Conservation (phyloP, 2,113 vertebrate genomes). For the Tinamus guttatus region DNA sequence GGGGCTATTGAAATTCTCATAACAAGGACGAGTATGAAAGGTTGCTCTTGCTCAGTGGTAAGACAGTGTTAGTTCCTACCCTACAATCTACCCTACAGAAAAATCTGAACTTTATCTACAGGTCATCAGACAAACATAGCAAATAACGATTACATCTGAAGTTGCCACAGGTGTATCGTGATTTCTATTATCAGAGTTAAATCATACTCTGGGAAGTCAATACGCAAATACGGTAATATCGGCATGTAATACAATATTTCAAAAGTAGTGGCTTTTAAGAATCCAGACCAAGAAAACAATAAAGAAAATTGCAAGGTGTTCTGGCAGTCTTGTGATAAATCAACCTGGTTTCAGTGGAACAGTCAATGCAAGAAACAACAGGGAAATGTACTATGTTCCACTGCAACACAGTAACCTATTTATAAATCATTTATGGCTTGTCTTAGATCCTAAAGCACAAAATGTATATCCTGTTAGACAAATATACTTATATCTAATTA, state of each 20-base stretch:
- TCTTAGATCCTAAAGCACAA: not conserved
- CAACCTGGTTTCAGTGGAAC: not conserved
- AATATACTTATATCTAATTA: not conserved
- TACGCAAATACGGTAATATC: not conserved
- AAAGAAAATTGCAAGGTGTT: not conserved
- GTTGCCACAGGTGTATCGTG: not conserved
- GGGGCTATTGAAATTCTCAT: slow-evolving; percentile 61
- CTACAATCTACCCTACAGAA: not conserved
- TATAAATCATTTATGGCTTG: not conserved
- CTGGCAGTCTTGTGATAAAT: not conserved
- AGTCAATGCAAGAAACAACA: accelerated
- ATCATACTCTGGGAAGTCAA: not conserved
- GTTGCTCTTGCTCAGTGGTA: slow-evolving; percentile 54
- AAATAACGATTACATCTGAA: slow-evolving; percentile 57
- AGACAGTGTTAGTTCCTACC: slow-evolving; percentile 69
- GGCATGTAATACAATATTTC: slow-evolving; percentile 18
- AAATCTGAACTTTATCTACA: slow-evolving; percentile 56
- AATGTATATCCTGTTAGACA: not conserved
- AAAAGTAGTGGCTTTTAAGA: slow-evolving; percentile 4
- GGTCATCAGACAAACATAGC: slow-evolving; percentile 46
- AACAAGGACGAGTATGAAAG: slow-evolving; percentile 45
- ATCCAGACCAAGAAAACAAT: not conserved
- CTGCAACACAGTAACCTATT: not conserved
- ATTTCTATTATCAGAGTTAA: not conserved
- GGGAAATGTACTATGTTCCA: not conserved